These are phyloP conservation scores for Diabrotica virgifera DNA, from an alignment of 1,140 invertebrate species.

Conservation along the genomic window DNA sequence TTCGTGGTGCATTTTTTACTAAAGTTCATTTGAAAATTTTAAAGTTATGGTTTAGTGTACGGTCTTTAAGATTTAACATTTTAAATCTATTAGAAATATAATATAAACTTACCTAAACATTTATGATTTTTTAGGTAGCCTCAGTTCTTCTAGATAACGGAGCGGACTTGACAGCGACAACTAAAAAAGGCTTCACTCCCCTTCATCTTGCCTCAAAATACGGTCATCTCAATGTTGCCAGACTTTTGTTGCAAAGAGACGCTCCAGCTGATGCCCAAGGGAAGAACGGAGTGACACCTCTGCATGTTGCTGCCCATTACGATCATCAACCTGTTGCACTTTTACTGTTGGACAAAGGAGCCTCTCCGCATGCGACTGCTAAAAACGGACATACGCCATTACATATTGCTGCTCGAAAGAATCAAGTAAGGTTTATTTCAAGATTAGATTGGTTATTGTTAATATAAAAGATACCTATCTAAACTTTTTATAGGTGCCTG, in stretches of 20 bases:
- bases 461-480: no score
- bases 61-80: no score
- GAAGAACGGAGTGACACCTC: constrained; percentile 95
- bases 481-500: no score
- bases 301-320: constrained; percentile 97
- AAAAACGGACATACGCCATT: constrained; percentile 98
- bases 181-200: constrained; percentile 97
- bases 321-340: constrained; percentile 92
- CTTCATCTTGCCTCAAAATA: constrained; percentile 97
- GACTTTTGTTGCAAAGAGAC: constrained; percentile 78
- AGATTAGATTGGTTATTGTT: neutral
- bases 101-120: neutral
- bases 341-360: constrained; percentile 88
- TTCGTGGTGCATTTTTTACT: no score
- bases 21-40: no score
- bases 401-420: constrained; percentile 97
- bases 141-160: constrained; percentile 89
- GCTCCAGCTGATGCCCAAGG: constrained; percentile 93
- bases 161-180: constrained; percentile 84
- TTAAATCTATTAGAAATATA: no score
- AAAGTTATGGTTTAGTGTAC: no score
- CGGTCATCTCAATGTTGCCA: constrained; percentile 89
- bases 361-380: constrained; percentile 91
- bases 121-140: constrained; percentile 60
- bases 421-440: constrained; percentile 67